Evolutionary conservation across 2,797 vertebrate genomes (phyloP).

Genomic region (Arnoldichthys spilopterus): DNA sequence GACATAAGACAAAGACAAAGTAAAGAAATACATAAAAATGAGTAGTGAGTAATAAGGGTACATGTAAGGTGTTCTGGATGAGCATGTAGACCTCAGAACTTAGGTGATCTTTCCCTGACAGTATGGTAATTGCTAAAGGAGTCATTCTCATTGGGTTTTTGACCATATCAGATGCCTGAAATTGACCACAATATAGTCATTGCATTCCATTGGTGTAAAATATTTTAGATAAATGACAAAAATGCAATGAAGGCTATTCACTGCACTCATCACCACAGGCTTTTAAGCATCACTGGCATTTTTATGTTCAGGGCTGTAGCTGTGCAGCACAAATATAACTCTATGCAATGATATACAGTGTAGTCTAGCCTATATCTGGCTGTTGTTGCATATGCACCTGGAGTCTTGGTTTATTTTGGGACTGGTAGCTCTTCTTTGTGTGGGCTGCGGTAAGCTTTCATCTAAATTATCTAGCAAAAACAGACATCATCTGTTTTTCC

Average conservation of each 20-base stretch:
- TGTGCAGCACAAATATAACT: not conserved
- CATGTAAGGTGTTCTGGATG: not conserved
- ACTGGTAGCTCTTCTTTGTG: not conserved
- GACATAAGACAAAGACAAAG: not conserved
- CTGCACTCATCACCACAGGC: not conserved
- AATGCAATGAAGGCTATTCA: not conserved
- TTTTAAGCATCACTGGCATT: not conserved
- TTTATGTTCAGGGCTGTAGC: conserved; percentile 6
- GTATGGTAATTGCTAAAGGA: not conserved
- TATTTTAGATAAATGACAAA: conserved; percentile 4
- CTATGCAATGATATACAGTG: not conserved
- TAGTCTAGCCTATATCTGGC: conserved; percentile 8
- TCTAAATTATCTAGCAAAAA: not conserved
- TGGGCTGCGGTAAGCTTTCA: not conserved
- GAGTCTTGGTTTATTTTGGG: not conserved
- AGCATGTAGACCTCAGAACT: not conserved
- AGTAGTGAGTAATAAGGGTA: not conserved
- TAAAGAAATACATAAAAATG: not conserved
- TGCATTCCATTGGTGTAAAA: not conserved
- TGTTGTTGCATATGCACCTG: conserved; percentile 1
- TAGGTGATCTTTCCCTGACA: not conserved
- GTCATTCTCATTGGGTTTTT: no score
- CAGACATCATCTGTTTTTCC: not conserved
- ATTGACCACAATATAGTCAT: not conserved
- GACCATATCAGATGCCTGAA: not conserved